Evolutionary conservation across 2,113 vertebrate species (phyloP), one percentile per base, ranked within the genome.

Genomic region (Periophthalmodon schlosseri): DNA sequence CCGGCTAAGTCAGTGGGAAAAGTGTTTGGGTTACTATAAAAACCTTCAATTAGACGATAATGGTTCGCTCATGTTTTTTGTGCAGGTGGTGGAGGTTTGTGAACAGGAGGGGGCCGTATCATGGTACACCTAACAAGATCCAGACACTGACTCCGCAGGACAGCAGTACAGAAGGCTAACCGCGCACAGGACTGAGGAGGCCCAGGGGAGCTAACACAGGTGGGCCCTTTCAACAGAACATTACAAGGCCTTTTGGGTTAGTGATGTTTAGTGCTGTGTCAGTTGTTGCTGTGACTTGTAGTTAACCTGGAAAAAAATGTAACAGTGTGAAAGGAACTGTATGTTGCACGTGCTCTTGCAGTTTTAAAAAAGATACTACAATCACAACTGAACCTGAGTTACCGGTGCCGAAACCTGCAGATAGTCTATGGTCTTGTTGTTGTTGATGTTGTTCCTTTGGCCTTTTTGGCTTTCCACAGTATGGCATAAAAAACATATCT

Each of bases 51-150:
- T 47, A 52, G 57, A 49, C 52, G 36, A 13, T 68, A 56, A 68
- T 75, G 57, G 54, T 28, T 77, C 14, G 64, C 75, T 82, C 68
- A 21, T 80, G 74, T 69, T 68, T 77, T 63, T 46, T 73, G 39
- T 44, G 75, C 69, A 69, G 49, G 24, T 47, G 49, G 24, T 47
- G 24, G 50, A 52, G n/a, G 61, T 46, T 52, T 77, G 1, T 4
- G 46, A 44, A 36, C 9, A 69, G 13, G 65, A 63, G 49, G 70
- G 36, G 47, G 66, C 60, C n/a, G 68, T 71, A 6, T 64, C 73
- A 28, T 58, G 33, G 23, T 13, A 7, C 39, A 68, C 33, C 78
- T 75, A 69, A 72, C 20, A 3, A 9, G 68, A 82, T 0, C 60
- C 69, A 52, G 23, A 52, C 15, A 28, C 28, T 4, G 23, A 50